Evolutionary conservation across 2,888 invertebrate species (phyloP), one percentile per base, ranked within the genome.

Genomic region (Cosmorhoe ocellata): DNA sequence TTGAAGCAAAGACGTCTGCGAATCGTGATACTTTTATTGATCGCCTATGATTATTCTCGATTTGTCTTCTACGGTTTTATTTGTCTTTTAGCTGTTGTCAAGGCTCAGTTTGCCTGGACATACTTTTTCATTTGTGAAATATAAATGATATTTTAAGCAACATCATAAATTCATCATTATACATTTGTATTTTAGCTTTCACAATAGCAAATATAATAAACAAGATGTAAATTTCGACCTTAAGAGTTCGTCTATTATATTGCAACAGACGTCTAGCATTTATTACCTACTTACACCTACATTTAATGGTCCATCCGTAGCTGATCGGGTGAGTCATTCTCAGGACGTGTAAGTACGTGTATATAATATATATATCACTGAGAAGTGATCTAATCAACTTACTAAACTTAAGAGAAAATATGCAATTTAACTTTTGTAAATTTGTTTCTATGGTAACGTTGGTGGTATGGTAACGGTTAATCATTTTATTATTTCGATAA

Each of bases 221-320:
- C 31, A 28, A 40, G 32, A 61, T 61, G 58, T 51, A 48, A 56
- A 58, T 61, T 56, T 58, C 43, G 58, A 61, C 60, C 60, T 61
- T 50, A 51, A n/a, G 33, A 34, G 40, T 42, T 42, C 31, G 39
- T 7, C 3, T 30, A 36, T 42, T 37, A 41, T 53, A 44, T 54
- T 55, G 56, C 49, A 51, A 59, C 53, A 57, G 37, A 50, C 43
- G 41, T 52, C 44, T 55, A 49, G 34, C 49, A 46, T 46, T 31
- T 50, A 49, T 38, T 43, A 43, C 33, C 24, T 24, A 34, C 34
- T 22, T 48, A 54, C 54, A 56, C 56, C 59, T 45, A 59, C 50
- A 51, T 39, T 11, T 27, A 48, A 39, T 32, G 39, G 38, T 47
- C 50, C 51, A 52, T 47, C 50, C 51, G 51, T 51, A 50, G 43